Conservation (phyloP, 2,888 invertebrate species). For the Eudemis profundana region DNA sequence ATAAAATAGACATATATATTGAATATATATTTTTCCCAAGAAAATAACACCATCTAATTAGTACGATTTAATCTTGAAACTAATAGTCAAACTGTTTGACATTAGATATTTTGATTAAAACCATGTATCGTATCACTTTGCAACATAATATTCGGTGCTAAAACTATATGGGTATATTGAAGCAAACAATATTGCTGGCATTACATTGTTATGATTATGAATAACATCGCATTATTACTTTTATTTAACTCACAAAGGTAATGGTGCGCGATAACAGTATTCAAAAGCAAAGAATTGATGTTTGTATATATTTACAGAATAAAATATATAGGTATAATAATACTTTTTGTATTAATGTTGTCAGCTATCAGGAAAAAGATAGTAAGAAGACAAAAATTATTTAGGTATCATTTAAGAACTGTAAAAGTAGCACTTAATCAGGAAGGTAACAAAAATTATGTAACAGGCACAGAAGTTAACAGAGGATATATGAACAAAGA, state of each 20-base stretch:
- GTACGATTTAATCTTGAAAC: not conserved
- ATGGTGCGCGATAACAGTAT: not conserved
- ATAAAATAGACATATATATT: constrained; percentile 20
- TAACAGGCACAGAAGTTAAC: constrained; percentile 23
- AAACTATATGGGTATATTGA: too few species aligned
- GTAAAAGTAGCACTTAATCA: not conserved
- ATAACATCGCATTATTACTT: constrained; percentile 1
- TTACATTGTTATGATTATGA: not conserved
- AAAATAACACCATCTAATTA: not conserved
- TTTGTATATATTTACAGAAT: not conserved
- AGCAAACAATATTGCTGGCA: not conserved
- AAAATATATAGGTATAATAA: not conserved
- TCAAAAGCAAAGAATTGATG: not conserved
- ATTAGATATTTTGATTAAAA: not conserved
- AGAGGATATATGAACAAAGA: constrained; percentile 42
- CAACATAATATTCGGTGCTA: not conserved
- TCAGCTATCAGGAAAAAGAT: not conserved
- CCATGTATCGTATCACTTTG: not conserved
- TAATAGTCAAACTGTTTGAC: not conserved
- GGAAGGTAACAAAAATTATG: not conserved
- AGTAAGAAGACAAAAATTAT: not conserved
- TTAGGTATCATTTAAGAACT: not conserved
- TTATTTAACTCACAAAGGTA: not conserved
- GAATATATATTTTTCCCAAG: not conserved
- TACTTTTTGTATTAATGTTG: not conserved